These are phyloP conservation scores for Patella caerulea DNA, from an alignment of 2,888 invertebrate species.

Conservation along the genomic window DNA sequence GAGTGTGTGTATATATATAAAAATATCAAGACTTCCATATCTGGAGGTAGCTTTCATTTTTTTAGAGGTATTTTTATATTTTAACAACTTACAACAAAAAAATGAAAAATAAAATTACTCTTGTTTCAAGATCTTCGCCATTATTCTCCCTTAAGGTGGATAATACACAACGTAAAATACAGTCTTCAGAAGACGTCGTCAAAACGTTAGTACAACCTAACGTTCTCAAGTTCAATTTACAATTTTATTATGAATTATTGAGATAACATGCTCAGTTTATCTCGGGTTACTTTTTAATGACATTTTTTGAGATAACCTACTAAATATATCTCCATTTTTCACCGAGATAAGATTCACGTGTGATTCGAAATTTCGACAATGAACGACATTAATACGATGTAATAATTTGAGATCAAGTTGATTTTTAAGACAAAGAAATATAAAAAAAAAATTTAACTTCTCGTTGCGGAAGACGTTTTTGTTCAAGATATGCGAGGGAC, in stretches of 20 bases:
- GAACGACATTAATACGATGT: not conserved
- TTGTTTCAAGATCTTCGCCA: no score
- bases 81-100: constrained; percentile 1
- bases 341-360: constrained; percentile 6
- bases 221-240: no score
- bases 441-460: no score
- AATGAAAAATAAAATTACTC: not conserved
- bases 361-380: constrained; percentile 4
- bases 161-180: no score
- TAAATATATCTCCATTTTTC: constrained; percentile 4
- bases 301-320: constrained; percentile 3
- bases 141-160: no score
- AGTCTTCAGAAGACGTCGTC: no score
- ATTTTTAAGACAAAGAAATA: no score
- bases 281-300: not conserved
- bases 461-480: no score
- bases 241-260: constrained; percentile 8
- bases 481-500: no score
- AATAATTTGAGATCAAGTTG: constrained; percentile 6
- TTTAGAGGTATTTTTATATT: constrained; percentile 1
- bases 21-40: constrained; percentile 9
- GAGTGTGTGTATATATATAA: not conserved
- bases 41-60: constrained; percentile 2
- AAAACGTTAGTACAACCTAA: no score
- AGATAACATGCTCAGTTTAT: constrained; percentile 10